Conservation (phyloP, 2,888 invertebrate species). For the Apodemia duryi region DNA sequence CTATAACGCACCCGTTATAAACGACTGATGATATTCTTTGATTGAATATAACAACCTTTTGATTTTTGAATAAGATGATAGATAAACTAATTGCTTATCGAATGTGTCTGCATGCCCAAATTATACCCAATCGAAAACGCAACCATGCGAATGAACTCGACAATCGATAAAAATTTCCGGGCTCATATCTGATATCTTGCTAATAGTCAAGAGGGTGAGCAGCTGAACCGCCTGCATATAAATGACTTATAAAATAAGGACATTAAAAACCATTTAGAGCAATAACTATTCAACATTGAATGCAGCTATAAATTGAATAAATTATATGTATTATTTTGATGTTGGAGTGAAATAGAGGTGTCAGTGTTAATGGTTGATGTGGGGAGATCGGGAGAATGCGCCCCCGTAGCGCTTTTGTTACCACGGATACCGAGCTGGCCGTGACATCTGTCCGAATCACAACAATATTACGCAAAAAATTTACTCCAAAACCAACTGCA, state of each 20-base stretch:
- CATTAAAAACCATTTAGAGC: conserved; percentile 77
- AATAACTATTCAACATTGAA: conserved; percentile 62
- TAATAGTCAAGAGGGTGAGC: conserved; percentile 69
- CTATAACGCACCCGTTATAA: not conserved
- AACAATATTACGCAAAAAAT: conserved; percentile 76
- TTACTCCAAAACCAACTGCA: conserved; percentile 57
- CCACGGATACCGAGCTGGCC: conserved; percentile 58
- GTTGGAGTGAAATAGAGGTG: conserved; percentile 68
- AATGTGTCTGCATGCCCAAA: conserved; percentile 27
- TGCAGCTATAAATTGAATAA: conserved; percentile 57
- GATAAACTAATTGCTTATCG: conserved; percentile 28
- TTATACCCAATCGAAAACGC: conserved; percentile 36
- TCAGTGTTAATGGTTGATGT: conserved; percentile 66
- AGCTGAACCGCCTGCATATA: conserved; percentile 60
- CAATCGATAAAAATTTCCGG: conserved; percentile 52
- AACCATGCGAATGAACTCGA: conserved; percentile 38
- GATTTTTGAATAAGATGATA: conserved; percentile 17
- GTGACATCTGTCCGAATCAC: conserved; percentile 76
- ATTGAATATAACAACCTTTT: not conserved
- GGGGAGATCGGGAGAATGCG: conserved; percentile 67
- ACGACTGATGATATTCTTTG: not conserved
- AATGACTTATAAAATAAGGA: conserved; percentile 72
- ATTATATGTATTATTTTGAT: conserved; percentile 72
- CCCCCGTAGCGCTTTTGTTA: conserved; percentile 74
- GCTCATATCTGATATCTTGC: conserved; percentile 62